Conservation (phyloP, 2,888 invertebrate species). For the Pedicia rivosa region DNA sequence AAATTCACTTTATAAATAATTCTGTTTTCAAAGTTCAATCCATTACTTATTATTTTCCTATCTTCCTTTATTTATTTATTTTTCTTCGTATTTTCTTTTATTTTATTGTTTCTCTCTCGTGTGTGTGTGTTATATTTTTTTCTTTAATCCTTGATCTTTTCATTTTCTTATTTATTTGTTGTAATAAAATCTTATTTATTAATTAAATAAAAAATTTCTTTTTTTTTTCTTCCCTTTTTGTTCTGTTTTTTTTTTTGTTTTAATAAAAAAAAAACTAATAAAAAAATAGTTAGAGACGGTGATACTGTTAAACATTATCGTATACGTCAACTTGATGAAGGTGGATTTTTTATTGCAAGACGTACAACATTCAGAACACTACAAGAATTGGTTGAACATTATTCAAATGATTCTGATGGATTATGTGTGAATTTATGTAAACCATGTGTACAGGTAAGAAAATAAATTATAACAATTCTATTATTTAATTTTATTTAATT, state of each 20-base stretch:
- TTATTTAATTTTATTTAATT: too few species aligned
- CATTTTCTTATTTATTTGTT: too few species aligned
- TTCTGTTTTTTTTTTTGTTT: conserved; percentile 15
- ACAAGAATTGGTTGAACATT: conserved; percentile 94
- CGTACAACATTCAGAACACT: conserved; percentile 94
- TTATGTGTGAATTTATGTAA: conserved; percentile 94
- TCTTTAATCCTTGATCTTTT: too few species aligned
- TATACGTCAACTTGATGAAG: conserved; percentile 95
- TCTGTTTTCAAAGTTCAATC: too few species aligned
- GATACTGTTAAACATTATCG: conserved; percentile 99
- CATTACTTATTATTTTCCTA: too few species aligned
- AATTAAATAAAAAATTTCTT: conserved; percentile 5
- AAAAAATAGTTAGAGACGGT: conserved; percentile 91
- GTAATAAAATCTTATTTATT: conserved; percentile 1
- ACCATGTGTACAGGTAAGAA: conserved; percentile 82
- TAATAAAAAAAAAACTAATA: too few species aligned
- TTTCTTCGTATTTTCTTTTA: too few species aligned
- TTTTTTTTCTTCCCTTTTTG: conserved; percentile 7
- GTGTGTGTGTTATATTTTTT: too few species aligned
- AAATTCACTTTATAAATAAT: too few species aligned
- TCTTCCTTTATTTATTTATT: too few species aligned
- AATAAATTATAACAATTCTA: too few species aligned
- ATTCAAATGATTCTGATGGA: conserved; percentile 95
- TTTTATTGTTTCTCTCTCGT: too few species aligned
- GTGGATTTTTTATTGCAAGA: conserved; percentile 97